Base-by-base conservation (phyloP, 2,888 invertebrate genomes). In the Hypselothyrea guttata region DNA sequence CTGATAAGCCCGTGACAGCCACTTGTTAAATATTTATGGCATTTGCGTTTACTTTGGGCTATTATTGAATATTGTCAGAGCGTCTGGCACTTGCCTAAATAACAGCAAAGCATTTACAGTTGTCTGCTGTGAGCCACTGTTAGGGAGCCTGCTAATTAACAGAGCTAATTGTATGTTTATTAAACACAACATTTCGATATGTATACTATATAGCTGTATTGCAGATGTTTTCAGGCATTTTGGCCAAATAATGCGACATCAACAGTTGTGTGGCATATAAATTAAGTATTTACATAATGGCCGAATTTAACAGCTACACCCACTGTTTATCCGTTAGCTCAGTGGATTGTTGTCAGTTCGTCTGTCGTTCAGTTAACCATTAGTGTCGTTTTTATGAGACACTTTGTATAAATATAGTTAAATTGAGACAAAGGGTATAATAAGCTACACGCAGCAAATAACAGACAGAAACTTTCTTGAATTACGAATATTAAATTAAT, bases 181-280 rank as follows among this genome's bases (percentile, higher is more conserved):
- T 22, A 5, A 4, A 22, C 2, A 22, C 22, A 22, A 5, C 5
- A 5, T 22, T 2, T 22, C 5, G 2, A 5, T 22, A 4, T 22
- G 22, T 22, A 37, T 37, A 37, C 16, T 1, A 5, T 9, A 11
- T 11, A 13, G 4, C 37, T 16, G 37, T 9, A 18, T 27, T 42
- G 13, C 13, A 4, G 44, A 31, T 44, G 16, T 16, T 34, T 41
- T 4, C 53, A 31, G 30, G 8, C 16, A 22, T 22, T 44, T 18
- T 44, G 16, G 12, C 28, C 28, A 28, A 22, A 8, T 22, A 16
- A 18, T 31, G 33, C 44, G 46, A 53, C 27, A 44, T 12, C 42
- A 56, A 57, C 48, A 49, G 38, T 59, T 71, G 75, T 42, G 71
- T 68, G 71, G 64, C 74, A 76, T 74, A 71, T 68, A 66, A 77